A percentile compares a stretch with the other conserved stretches of the same genome.
Conservation (phyloP, 2,888 invertebrate genomes). For the Stenurella melanura region DNA sequence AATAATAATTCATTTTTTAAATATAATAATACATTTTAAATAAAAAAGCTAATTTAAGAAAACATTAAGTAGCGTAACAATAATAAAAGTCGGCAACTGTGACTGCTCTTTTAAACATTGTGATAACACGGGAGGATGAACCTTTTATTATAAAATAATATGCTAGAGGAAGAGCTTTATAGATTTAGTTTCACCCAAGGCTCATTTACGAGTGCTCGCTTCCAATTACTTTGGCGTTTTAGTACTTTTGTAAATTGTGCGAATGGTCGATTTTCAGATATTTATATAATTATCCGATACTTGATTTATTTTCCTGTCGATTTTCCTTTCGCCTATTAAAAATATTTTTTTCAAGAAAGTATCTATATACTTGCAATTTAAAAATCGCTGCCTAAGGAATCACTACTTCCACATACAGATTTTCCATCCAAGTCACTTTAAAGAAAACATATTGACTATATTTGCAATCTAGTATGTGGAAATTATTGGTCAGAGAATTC, state of each 20-base stretch:
- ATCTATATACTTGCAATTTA: too few relatives aligned
- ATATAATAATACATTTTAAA: background rate
- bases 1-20: too few relatives aligned
- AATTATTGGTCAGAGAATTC: too few relatives aligned
- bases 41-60: background rate
- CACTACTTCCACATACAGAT: too few relatives aligned
- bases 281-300: background rate
- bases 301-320: too few relatives aligned
- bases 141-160: constrained; percentile 44
- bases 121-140: constrained; percentile 26
- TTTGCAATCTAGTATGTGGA: too few relatives aligned
- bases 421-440: too few relatives aligned
- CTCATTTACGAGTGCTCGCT: constrained; percentile 24
- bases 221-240: constrained; percentile 16
- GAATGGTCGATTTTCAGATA: too few relatives aligned
- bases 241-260: constrained; percentile 18
- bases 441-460: too few relatives aligned
- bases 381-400: too few relatives aligned
- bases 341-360: too few relatives aligned
- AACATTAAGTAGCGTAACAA: constrained; percentile 20
- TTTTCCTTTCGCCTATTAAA: too few relatives aligned
- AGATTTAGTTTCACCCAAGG: constrained; percentile 36
- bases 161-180: constrained; percentile 37
- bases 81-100: constrained; percentile 9
- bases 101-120: constrained; percentile 21